Conservation (phyloP, 92 coral and sea anemone species). For the Scolanthus callimorphus region DNA sequence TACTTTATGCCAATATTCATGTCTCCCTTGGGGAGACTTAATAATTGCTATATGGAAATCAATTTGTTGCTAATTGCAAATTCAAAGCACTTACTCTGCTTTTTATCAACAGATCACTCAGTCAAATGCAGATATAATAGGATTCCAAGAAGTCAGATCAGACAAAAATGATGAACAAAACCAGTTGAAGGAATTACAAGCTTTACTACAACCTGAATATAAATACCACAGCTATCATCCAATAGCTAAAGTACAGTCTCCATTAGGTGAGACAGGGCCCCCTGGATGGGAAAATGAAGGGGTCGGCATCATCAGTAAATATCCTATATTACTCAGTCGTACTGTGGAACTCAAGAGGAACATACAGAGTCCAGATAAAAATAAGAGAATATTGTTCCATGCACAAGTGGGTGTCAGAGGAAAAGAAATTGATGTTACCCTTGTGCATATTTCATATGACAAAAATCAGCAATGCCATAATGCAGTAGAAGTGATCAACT, state of each 20-base stretch:
- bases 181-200: slow-evolving; percentile 69
- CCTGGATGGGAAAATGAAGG: slow-evolving; percentile 98
- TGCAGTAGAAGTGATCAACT: slow-evolving; percentile 72
- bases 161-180: slow-evolving; percentile 58
- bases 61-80: too few relatives aligned
- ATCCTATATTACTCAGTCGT: slow-evolving; percentile 73
- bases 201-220: slow-evolving; percentile 56
- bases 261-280: slow-evolving; percentile 54
- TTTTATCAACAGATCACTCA: slow-evolving; percentile 75
- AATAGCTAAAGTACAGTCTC: slow-evolving; percentile 45
- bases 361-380: slow-evolving; percentile 52
- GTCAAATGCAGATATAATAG: slow-evolving; percentile 81
- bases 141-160: slow-evolving; percentile 92
- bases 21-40: too few relatives aligned
- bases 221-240: slow-evolving; percentile 61
- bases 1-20: too few relatives aligned
- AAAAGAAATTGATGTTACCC: slow-evolving; percentile 68
- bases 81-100: too few relatives aligned
- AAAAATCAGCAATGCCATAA: slow-evolving; percentile 83
- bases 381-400: slow-evolving; percentile 72
- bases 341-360: slow-evolving; percentile 58
- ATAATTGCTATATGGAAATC: too few relatives aligned
- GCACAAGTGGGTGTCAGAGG: slow-evolving; percentile 57
- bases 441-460: slow-evolving; percentile 89
- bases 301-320: slow-evolving; percentile 81